Evolutionary conservation across 2,797 vertebrate genomes (phyloP).

Genomic region (Dromococcyx pavoninus): DNA sequence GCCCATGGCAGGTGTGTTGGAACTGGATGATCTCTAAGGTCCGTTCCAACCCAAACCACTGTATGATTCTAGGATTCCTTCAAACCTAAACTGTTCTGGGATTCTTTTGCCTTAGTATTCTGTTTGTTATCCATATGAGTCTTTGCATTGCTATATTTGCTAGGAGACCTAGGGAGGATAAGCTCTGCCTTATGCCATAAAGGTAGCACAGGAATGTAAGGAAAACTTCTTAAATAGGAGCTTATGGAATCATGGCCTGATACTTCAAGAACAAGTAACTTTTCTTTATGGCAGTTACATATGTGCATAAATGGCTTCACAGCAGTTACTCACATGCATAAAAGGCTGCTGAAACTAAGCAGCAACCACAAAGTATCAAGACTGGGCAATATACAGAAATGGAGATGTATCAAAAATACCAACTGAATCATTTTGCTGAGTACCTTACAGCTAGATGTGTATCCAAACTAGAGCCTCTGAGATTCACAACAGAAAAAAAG

Average conservation of each 20-base stretch:
- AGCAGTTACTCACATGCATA: neutral
- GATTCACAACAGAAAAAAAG: neutral
- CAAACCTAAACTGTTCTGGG: too few species aligned
- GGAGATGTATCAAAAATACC: neutral
- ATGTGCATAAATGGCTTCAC: neutral
- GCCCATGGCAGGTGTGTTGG: too few species aligned
- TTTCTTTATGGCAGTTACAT: neutral
- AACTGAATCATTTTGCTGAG: neutral
- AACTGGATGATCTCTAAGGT: too few species aligned
- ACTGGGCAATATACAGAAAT: neutral
- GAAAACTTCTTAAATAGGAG: neutral
- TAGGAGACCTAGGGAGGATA: neutral
- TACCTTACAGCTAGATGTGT: rapidly evolving
- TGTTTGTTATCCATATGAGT: neutral
- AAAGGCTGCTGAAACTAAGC: neutral
- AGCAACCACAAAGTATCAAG: neutral
- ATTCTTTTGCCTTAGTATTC: neutral
- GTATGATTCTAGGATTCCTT: too few species aligned
- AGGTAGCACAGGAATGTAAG: neutral
- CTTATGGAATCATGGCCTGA: neutral
- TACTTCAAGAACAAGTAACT: neutral
- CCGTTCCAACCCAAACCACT: too few species aligned
- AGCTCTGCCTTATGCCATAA: neutral
- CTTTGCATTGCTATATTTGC: neutral
- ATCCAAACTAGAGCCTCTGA: neutral